Evolutionary conservation across 2,113 vertebrate species (phyloP).

Genomic region (Oceanodroma tethys): DNA sequence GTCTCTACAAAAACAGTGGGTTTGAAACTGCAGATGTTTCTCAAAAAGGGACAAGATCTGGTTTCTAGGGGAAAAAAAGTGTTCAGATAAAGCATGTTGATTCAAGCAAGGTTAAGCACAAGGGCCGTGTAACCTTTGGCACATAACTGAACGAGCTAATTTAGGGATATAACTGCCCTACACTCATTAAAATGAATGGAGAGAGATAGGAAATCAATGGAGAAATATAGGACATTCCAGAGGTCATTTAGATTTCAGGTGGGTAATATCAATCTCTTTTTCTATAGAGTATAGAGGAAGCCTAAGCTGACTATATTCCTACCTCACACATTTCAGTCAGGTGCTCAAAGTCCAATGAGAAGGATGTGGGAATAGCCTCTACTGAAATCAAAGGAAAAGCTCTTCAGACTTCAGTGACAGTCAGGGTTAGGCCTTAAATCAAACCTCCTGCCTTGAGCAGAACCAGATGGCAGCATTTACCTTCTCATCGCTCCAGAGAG

Average conservation of each 20-base stretch:
- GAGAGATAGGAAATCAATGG: slow-evolving; percentile 18
- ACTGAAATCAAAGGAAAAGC: neutral
- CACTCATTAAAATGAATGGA: slow-evolving; percentile 13
- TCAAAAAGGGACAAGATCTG: neutral
- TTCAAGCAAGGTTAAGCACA: neutral
- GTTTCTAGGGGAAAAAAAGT: rapidly evolving
- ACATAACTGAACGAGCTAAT: neutral
- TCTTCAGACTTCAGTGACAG: neutral
- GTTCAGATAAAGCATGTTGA: neutral
- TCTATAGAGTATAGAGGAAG: neutral
- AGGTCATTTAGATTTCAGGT: neutral
- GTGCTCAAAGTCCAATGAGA: neutral
- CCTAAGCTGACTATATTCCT: neutral
- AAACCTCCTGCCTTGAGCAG: neutral
- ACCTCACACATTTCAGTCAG: neutral
- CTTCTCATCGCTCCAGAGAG: neutral
- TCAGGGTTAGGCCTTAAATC: neutral
- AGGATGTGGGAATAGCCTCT: neutral
- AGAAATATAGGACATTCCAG: neutral
- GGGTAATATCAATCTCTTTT: neutral
- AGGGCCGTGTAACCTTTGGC: neutral
- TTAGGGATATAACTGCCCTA: neutral
- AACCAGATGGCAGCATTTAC: neutral
- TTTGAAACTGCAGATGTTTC: neutral
- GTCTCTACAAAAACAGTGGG: neutral